Conservation (phyloP, 2,888 invertebrate species). For the Orgyia antiqua region DNA sequence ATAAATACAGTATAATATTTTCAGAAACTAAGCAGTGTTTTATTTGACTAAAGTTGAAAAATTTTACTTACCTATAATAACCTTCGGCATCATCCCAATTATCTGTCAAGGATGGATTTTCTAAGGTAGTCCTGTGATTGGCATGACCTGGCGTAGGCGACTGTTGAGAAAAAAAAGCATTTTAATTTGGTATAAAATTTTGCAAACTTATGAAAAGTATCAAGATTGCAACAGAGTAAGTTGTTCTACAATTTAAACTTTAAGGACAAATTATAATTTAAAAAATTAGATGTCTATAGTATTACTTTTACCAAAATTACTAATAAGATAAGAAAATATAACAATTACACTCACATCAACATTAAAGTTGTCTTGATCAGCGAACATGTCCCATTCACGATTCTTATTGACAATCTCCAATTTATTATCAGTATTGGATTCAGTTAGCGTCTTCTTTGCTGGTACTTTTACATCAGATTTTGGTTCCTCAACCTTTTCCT, state of each 20-base stretch:
- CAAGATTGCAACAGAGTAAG: no score
- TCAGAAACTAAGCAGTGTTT: no score
- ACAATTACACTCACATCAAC: constrained; percentile 50
- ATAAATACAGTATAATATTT: no score
- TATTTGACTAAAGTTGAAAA: no score
- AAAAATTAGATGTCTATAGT: no score
- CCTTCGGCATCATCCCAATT: constrained; percentile 99
- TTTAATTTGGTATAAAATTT: no score
- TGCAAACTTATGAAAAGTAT: no score
- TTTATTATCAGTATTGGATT: constrained; percentile 27
- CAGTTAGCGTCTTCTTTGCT: constrained; percentile 20
- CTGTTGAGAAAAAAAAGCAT: constrained; percentile 30
- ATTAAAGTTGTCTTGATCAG: constrained; percentile 90
- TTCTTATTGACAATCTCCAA: constrained; percentile 45
- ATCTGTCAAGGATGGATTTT: constrained; percentile 92
- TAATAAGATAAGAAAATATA: no score
- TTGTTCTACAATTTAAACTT: no score
- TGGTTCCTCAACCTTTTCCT: constrained; percentile 9
- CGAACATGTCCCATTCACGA: constrained; percentile 94
- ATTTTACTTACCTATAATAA: constrained; percentile 90
- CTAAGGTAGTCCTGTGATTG: constrained; percentile 40
- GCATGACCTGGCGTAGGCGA: constrained; percentile 47
- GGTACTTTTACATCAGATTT: constrained; percentile 9
- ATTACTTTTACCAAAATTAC: no score
- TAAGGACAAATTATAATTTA: no score